Percentiles rank a stretch among this genome's conserved stretches.
Conservation (phyloP, 2,113 vertebrate species). For the Calidris pugnax region DNA sequence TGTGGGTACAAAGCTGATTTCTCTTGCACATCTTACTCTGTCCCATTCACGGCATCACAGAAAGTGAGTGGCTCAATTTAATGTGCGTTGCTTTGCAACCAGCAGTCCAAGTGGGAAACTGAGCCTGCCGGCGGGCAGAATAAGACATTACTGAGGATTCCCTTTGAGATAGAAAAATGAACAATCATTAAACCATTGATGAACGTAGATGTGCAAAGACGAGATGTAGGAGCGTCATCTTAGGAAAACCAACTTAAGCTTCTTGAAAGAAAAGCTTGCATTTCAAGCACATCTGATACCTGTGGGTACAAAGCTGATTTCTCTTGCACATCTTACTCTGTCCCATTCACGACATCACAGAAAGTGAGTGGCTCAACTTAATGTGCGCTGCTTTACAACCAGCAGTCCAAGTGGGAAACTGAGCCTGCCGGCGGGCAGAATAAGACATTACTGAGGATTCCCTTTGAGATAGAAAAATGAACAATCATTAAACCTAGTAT, state of each 20-base stretch:
- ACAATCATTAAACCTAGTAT: background rate
- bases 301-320: background rate
- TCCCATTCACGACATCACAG: background rate
- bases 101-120: background rate
- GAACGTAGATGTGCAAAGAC: background rate
- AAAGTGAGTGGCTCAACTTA: background rate
- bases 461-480: slow-evolving; percentile 5
- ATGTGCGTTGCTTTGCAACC: background rate
- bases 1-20: background rate
- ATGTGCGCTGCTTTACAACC: background rate
- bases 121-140: background rate
- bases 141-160: background rate
- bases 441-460: background rate
- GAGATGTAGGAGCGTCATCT: background rate
- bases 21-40: background rate
- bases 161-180: slow-evolving; percentile 5
- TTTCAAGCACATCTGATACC: background rate
- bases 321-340: background rate
- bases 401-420: background rate
- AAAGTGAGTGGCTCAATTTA: background rate
- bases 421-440: background rate
- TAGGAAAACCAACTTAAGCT: background rate
- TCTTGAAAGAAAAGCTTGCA: background rate
- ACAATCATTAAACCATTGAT: background rate
- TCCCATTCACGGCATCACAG: background rate